Base-by-base conservation (phyloP, 2,888 invertebrate species). In the Chrysotoxum bicinctum region DNA sequence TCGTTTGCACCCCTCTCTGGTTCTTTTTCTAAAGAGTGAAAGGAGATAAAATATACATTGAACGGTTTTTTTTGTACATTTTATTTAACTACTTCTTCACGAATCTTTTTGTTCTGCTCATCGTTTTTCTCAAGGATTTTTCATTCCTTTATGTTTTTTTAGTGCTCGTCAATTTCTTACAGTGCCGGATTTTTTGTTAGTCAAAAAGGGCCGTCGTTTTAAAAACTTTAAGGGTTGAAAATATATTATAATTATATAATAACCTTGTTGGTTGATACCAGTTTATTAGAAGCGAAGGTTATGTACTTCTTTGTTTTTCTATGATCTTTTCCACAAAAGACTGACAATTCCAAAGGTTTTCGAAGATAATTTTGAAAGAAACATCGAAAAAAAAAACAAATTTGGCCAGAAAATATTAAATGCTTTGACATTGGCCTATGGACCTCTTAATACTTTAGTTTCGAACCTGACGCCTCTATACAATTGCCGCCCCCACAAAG, bases 11-110 rank as follows among this genome's bases (percentile, higher is more conserved):
- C 48, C 32, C 32, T 4, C 32, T 4, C 10, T 32, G 6, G 14
- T 50, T 50, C 12, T 16, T 40, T 54, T 16, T 16, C 52, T 5
- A 50, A 35, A 32, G 52, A 56, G 32, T 30, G 54, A 66, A 54
- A 54, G 62, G 60, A 75, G 75, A 60, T 75, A 80, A 80, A 76
- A 76, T 80, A 80, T 80, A 80, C 80, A 85, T 72, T 72, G 75
- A 72, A 80, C 66, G 37, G 66, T 80, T 75, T 37, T 50, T 58
- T 48, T 37, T 68, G 43, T 16, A 40, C 16, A 50, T 37, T 70
- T 37, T 50, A 52, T 74, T 43, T 50, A 75, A 64, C 81, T 62
- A 76, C 58, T 70, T 75, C 56, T 66, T 37, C 37, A 21, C n/a
- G 35, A 54, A 77, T 58, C 54, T 75, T 58, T 64, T 76, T 66